A percentile compares a stretch with the other conserved stretches of the same genome.
phyloP scores from a whole-genome alignment of 2,797 vertebrate species.

The Gobionotothen gibberifrons region DNA sequence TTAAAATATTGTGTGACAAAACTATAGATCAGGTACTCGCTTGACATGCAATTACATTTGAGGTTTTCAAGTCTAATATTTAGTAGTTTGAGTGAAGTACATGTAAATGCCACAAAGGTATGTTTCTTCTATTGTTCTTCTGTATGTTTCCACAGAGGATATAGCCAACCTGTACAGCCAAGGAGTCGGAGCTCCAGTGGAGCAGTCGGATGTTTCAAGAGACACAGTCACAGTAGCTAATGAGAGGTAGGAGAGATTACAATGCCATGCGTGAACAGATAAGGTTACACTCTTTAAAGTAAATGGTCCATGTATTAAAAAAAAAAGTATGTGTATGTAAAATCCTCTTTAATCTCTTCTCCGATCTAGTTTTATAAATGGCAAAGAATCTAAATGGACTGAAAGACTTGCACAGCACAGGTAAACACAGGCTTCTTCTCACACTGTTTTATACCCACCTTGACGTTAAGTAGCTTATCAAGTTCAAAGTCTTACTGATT shows the following conservation, averaged over 20 bases:
- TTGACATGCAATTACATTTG: not conserved
- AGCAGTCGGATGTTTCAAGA: slow-evolving; percentile 15
- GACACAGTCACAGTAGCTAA: slow-evolving; percentile 35
- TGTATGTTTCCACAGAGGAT: slow-evolving; percentile 74
- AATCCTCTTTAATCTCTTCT: not conserved
- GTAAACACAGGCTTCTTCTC: slow-evolving; percentile 69
- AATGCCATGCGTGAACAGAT: not conserved
- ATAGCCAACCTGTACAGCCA: slow-evolving; percentile 81
- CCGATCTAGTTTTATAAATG: slow-evolving; percentile 47
- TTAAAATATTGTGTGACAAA: not conserved
- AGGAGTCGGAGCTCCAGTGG: slow-evolving; percentile 65
- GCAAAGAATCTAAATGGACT: slow-evolving; percentile 80
- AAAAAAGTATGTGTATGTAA: not conserved
- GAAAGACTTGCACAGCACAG: slow-evolving; percentile 82
- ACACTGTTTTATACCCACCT: not conserved
- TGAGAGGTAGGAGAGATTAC: slow-evolving; percentile 73
- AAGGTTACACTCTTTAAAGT: not conserved
- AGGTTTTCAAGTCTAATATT: not conserved
- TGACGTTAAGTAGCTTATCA: not conserved
- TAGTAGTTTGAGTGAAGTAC: not conserved
- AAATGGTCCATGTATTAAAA: not conserved
- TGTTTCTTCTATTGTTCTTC: not conserved
- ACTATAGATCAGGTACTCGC: not conserved
- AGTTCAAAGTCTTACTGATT: not conserved
- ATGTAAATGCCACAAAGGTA: not conserved